These are phyloP conservation scores for Sebastes ruberrimus DNA, from an alignment of 2,797 vertebrate species.

Conservation along the genomic window DNA sequence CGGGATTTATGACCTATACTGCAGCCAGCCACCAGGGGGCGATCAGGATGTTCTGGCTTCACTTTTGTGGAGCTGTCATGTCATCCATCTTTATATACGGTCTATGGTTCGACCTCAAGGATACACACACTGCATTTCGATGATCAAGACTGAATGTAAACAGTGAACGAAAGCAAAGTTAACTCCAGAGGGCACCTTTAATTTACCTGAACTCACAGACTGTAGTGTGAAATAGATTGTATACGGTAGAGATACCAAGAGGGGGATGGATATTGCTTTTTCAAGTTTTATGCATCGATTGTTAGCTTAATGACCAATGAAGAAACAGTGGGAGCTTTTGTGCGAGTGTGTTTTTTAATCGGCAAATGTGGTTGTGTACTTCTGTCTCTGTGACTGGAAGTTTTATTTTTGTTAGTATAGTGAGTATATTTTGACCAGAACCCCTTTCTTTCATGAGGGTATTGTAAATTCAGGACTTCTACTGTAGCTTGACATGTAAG, in stretches of 20 bases:
- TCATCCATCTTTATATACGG: no score
- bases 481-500: neutral
- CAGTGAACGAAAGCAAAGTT: neutral
- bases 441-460: neutral
- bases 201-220: no score
- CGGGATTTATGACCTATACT: no score
- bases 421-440: neutral
- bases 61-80: no score
- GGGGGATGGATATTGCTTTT: no score
- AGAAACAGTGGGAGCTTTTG: neutral
- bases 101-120: no score
- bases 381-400: neutral
- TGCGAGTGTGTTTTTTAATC: neutral
- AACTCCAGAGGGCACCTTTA: neutral
- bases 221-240: no score
- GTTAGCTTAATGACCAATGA: neutral
- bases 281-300: neutral
- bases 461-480: neutral
- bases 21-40: no score
- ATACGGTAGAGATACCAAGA: no score
- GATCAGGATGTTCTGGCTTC: no score
- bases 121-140: neutral
- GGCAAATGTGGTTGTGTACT: neutral
- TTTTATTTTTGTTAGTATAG: neutral
- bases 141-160: neutral